phyloP scores from a whole-genome alignment of 2,113 vertebrate species.

The Psephotus haematonotus region DNA sequence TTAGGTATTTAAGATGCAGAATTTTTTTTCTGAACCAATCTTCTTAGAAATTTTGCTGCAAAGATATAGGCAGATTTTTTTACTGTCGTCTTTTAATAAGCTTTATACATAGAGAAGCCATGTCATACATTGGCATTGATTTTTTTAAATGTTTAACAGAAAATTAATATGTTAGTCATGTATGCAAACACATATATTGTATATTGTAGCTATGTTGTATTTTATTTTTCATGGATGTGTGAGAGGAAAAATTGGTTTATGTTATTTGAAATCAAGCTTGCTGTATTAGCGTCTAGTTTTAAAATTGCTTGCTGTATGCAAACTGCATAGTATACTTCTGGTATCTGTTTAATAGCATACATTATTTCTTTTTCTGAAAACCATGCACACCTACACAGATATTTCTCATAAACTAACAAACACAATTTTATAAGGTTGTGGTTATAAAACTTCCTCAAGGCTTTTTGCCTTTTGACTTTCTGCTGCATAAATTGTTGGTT shows the following conservation, averaged over 20 bases:
- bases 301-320: background rate
- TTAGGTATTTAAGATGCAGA: background rate
- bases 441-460: background rate
- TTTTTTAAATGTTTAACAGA: background rate
- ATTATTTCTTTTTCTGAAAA: background rate
- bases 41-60: background rate
- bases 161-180: background rate
- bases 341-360: background rate
- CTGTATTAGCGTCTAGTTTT: background rate
- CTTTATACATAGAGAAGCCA: background rate
- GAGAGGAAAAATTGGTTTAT: background rate
- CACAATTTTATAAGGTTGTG: background rate
- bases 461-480: background rate
- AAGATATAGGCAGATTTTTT: background rate
- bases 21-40: background rate
- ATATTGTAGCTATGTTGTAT: background rate
- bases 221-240: background rate
- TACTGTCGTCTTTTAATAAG: background rate
- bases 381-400: background rate
- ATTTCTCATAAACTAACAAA: background rate
- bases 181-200: background rate
- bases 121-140: background rate
- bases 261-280: background rate
- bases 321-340: background rate
- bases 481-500: background rate